Evolutionary conservation across 2,888 invertebrate species (phyloP).

Genomic region (Clusia tigrina): DNA sequence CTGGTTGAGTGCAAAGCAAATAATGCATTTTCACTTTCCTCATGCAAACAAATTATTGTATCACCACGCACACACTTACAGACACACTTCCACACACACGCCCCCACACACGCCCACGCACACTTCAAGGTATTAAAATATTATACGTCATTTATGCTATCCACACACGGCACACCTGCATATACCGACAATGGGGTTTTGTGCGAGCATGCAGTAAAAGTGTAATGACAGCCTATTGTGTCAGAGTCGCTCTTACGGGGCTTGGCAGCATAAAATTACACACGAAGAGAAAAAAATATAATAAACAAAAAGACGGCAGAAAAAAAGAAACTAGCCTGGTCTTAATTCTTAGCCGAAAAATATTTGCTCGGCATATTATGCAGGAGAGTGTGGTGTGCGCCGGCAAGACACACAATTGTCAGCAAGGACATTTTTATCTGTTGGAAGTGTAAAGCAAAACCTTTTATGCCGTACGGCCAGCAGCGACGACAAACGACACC

Average conservation of each 20-base stretch:
- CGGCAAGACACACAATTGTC: constrained; percentile 14
- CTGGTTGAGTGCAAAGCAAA: constrained; percentile 32
- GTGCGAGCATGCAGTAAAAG: background rate
- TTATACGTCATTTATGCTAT: background rate
- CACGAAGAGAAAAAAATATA: constrained; percentile 4
- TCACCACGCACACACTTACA: constrained; percentile 16
- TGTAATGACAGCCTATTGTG: constrained; percentile 20
- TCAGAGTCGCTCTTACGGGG: constrained; percentile 6
- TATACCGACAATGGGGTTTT: constrained; percentile 14
- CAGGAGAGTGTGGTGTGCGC: too few species aligned
- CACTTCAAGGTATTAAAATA: constrained; percentile 10
- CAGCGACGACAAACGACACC: background rate
- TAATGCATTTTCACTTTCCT: constrained; percentile 30
- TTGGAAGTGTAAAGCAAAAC: background rate
- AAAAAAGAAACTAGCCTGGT: too few species aligned
- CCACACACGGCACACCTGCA: constrained; percentile 37
- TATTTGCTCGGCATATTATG: too few species aligned
- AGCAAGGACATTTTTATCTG: constrained; percentile 21
- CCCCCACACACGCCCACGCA: constrained; percentile 4
- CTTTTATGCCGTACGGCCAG: too few species aligned
- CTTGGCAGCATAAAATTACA: constrained; percentile 5
- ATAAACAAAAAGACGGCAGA: too few species aligned
- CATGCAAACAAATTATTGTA: constrained; percentile 25
- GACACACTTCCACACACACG: constrained; percentile 10
- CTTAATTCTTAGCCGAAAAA: too few species aligned